Evolutionary conservation across 2,888 invertebrate species (phyloP), one percentile per base, ranked within the genome.

Genomic region (Monopis laevigella): DNA sequence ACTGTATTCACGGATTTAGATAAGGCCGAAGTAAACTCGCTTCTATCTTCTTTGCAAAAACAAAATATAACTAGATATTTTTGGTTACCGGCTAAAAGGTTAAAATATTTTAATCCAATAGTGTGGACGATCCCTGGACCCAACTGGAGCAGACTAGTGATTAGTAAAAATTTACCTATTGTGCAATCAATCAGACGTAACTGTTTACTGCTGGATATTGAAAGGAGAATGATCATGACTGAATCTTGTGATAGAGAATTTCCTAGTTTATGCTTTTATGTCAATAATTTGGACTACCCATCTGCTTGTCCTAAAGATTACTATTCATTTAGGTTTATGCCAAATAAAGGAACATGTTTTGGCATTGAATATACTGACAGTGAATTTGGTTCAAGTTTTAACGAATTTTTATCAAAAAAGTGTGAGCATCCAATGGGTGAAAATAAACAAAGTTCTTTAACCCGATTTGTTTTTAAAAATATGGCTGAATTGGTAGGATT

Each of bases 51-150:
- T 7, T 63, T 83, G 42, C 52, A 46, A 39, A 39, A 44, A 11
- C 50, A 46, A 35, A 62, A 63, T 40, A 46, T 42, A 2, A 62
- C 66, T 1, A 57, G 55, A 46, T 65, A 58, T 43, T 72, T 59
- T 51, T 85, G 85, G 84, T 49, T 85, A 41, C 84, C 84, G 11
- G 70, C 74, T 2, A 62, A 62, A 32, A 65, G 83, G 27, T 50
- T 54, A n/a, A 66, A 65, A 38, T 46, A 58, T 24, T 81, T 72
- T 46, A 64, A 68, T 43, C 81, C 82, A 13, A 50, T 81, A 11
- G 59, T 68, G 5, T 81, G 82, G 74, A 56, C 60, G 13, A 66
- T 82, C 42, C 82, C 84, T 1, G 85, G 84, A 3, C 65, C 67
- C 4, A 64, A 70, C 46, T 74, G 74, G 73, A 65, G 71, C 14